Percentiles rank a stretch among this genome's conserved stretches.
phyloP scores from a whole-genome alignment of 2,797 vertebrate genomes.

The Delichon dasypus region DNA sequence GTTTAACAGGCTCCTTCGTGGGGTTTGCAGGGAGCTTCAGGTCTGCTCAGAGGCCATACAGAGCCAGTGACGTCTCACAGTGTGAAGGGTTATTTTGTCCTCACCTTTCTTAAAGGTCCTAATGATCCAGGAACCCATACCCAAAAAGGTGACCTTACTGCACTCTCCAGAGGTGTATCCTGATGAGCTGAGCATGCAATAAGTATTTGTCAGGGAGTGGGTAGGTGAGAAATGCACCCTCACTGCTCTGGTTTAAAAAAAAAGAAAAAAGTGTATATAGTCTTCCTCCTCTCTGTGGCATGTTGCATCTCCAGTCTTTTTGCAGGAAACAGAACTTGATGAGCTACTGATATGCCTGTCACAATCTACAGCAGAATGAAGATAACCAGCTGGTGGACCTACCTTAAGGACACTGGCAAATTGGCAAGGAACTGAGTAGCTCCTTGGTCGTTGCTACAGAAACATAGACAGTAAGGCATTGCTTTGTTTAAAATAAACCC shows the following conservation, averaged over 20 bases:
- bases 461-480: background rate
- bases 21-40: background rate
- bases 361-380: background rate
- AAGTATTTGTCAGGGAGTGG: background rate
- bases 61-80: rapidly evolving
- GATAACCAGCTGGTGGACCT: background rate
- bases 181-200: background rate
- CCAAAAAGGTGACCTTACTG: background rate
- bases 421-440: background rate
- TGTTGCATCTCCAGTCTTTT: background rate
- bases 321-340: background rate
- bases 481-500: background rate
- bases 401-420: background rate
- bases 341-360: background rate
- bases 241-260: too few species aligned
- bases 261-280: background rate
- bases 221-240: background rate
- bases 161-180: background rate
- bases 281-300: background rate
- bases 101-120: background rate
- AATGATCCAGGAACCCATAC: background rate
- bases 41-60: background rate
- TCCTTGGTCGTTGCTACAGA: background rate
- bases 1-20: background rate
- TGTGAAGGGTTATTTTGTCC: background rate